Base-by-base conservation (phyloP, 2,888 invertebrate genomes). In the Eulithis prunata region DNA sequence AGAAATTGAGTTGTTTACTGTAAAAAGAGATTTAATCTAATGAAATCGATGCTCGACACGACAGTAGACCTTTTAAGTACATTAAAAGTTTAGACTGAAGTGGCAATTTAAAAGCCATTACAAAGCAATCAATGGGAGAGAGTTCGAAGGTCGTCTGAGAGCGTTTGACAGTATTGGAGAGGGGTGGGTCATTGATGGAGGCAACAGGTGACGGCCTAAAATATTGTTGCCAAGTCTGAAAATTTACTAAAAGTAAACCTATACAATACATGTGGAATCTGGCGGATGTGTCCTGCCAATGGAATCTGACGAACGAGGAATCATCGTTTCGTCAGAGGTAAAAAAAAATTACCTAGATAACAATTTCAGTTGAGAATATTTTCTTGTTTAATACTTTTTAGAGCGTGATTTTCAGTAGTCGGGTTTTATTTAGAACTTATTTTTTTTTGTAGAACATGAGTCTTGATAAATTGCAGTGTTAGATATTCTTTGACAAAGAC, bases 51-150 rank as follows among this genome's bases (percentile, higher is more conserved):
- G 71, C 75, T 74, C 71, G 73, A 66, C 72, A 72, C 71, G 73
- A 67, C 72, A 72, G 65, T 71, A 71, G 72, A 75, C 72, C 82
- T 84, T 84, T 85, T 77, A 78, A n/a, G 67, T 75, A 78, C 28
- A 59, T 46, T 60, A 54, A 52, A 67, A 78, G 53, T 14, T 64
- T 63, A 78, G 78, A 76, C 80, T 74, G 76, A 76, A 73, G 77
- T 69, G 76, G 80, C 85, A 87, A 86, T 90, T 88, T 86, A 86
- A 87, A 88, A 83, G 75, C 83, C 84, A 88, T 89, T 89, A 86
- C 74, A 71, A 68, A 74, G 79, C 85, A 87, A 86, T 87, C 84
- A 82, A 72, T 75, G 72, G 57, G 75, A 75, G 76, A 71, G 68
- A 62, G 66, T 68, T 68, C 65, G 78, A 83, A 82, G 81, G 81